Evolutionary conservation across 2,888 invertebrate genomes (phyloP).

Genomic region (Lepidochitona cinerea): DNA sequence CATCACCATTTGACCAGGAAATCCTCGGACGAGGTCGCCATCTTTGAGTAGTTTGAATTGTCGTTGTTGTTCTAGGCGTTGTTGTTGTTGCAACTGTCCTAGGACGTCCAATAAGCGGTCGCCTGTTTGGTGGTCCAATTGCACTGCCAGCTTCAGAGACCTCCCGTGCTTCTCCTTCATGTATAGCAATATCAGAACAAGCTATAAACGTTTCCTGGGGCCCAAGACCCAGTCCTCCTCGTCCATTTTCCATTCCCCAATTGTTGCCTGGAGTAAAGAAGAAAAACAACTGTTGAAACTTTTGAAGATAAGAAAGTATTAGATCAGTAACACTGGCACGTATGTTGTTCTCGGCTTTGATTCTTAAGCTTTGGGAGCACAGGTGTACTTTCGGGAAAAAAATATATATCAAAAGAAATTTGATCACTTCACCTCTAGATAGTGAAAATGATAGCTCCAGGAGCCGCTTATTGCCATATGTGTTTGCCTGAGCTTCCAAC

Average conservation of each 20-base stretch:
- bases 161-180: neutral
- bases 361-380: too few species aligned
- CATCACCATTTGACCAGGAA: too few species aligned
- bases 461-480: too few species aligned
- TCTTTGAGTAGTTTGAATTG: neutral
- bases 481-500: too few species aligned
- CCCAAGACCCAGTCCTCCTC: neutral
- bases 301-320: too few species aligned
- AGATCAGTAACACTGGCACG: too few species aligned
- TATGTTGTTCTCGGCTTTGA: too few species aligned
- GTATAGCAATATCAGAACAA: neutral
- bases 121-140: neutral
- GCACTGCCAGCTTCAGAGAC: neutral
- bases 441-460: too few species aligned
- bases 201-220: neutral
- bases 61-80: neutral
- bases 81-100: neutral
- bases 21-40: neutral
- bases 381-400: too few species aligned
- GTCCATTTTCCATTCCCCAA: neutral
- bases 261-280: neutral
- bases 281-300: too few species aligned
- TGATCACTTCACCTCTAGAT: too few species aligned
- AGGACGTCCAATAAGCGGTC: neutral
- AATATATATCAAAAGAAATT: too few species aligned